These are phyloP conservation scores for Drosophila santomea DNA, from an alignment of 1,140 invertebrate genomes.

Conservation along the genomic window DNA sequence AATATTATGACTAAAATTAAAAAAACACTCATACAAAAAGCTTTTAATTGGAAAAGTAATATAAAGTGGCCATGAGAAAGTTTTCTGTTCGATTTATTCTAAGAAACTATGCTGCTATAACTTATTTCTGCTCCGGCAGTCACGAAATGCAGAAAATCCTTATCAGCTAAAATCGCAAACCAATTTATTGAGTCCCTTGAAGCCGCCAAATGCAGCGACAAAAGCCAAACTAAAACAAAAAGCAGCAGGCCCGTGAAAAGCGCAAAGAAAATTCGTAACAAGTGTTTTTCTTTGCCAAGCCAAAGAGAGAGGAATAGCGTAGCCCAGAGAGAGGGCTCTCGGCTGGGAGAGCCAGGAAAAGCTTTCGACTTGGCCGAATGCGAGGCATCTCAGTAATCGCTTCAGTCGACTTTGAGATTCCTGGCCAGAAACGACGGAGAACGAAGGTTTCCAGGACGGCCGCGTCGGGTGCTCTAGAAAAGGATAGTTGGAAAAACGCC, in stretches of 20 bases:
- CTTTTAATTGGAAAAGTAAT: neutral
- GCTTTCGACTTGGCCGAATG: slow-evolving; percentile 28
- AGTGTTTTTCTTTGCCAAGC: slow-evolving; percentile 69
- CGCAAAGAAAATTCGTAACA: slow-evolving; percentile 72
- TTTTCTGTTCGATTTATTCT: slow-evolving; percentile 1
- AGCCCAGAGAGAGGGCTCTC: slow-evolving; percentile 53
- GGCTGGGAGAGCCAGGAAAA: slow-evolving; percentile 41
- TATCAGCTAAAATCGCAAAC: slow-evolving; percentile 53
- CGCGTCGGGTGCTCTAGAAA: slow-evolving; percentile 53
- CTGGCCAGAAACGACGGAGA: slow-evolving; percentile 60
- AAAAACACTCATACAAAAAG: no score
- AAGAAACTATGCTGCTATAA: slow-evolving; percentile 9
- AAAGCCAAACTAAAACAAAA: slow-evolving; percentile 41
- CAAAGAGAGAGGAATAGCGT: slow-evolving; percentile 7
- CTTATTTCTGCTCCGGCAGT: slow-evolving; percentile 22
- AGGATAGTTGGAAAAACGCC: slow-evolving; percentile 69
- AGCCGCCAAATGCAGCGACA: slow-evolving; percentile 36
- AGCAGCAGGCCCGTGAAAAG: slow-evolving; percentile 7
- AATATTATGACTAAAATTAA: no score
- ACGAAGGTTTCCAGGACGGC: slow-evolving; percentile 7
- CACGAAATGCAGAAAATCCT: slow-evolving; percentile 31
- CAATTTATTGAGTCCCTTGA: slow-evolving; percentile 63
- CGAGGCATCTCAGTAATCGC: slow-evolving; percentile 51
- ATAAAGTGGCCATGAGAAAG: slow-evolving; percentile 2
- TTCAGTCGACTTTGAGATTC: slow-evolving; percentile 75